Conservation (phyloP, 2,113 vertebrate genomes). For the Ailuropoda melanoleuca region DNA sequence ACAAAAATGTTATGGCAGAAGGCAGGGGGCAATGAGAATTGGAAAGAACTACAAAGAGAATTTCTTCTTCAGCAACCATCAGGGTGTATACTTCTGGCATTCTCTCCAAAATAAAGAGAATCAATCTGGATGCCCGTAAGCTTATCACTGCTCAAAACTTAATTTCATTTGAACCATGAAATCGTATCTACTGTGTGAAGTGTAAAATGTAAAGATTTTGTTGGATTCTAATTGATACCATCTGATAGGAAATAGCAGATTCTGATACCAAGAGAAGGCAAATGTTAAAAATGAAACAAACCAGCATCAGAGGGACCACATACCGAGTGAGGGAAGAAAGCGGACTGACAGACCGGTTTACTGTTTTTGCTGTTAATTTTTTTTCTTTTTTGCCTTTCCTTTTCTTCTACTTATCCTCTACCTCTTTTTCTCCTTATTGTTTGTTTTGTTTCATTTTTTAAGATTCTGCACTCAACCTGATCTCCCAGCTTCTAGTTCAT, state of each 20-base stretch:
- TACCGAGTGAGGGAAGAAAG: neutral
- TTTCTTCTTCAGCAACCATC: neutral
- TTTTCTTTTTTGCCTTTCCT: neutral
- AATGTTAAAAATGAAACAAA: neutral
- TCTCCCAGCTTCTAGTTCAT: neutral
- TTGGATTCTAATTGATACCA: neutral
- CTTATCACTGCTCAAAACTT: neutral
- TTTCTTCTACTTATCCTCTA: neutral
- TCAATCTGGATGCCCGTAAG: neutral
- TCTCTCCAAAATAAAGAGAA: neutral
- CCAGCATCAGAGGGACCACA: neutral
- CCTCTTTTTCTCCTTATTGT: neutral
- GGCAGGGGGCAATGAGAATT: neutral
- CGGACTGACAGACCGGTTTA: neutral
- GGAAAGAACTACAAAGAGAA: neutral
- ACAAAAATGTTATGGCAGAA: constrained; percentile 32
- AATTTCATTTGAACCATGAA: constrained; percentile 40
- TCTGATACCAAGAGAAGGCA: neutral
- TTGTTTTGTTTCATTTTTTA: neutral
- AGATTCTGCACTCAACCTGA: neutral
- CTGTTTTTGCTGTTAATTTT: neutral
- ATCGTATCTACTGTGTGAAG: neutral
- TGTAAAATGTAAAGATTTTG: neutral
- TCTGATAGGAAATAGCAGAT: neutral
- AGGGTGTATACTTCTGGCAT: neutral